Evolutionary conservation across 2,113 vertebrate species (phyloP).

Genomic region (Apodemus speciosus): DNA sequence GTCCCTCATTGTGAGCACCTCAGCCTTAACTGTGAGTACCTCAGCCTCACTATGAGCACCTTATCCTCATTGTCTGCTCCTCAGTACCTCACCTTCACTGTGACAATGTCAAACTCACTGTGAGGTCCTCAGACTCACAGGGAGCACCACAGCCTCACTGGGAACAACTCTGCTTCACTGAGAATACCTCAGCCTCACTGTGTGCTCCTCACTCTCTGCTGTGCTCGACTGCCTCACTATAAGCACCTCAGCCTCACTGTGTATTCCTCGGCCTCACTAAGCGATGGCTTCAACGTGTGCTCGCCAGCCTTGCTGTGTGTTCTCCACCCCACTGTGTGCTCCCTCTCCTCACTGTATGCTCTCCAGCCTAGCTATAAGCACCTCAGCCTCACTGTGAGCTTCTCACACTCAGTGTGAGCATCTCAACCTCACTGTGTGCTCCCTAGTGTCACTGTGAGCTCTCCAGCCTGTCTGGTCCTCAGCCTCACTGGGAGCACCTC

Average conservation of each 20-base stretch:
- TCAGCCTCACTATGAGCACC: too few relatives aligned
- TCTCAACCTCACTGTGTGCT: not conserved
- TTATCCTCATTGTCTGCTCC: too few relatives aligned
- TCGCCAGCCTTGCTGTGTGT: too few relatives aligned
- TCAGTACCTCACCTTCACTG: not conserved
- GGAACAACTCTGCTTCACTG: not conserved
- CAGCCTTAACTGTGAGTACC: too few relatives aligned
- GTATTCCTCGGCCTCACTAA: not conserved
- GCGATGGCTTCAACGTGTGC: not conserved
- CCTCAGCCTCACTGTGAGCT: too few relatives aligned
- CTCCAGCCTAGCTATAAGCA: too few relatives aligned
- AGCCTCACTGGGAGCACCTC: not conserved
- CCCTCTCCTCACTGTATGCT: too few relatives aligned
- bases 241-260: not conserved
- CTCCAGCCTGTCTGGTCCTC: too few relatives aligned
- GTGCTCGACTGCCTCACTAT: not conserved
- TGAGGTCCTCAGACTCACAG: not conserved
- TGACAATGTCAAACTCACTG: not conserved
- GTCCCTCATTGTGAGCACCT: not conserved
- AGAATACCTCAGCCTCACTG: not conserved
- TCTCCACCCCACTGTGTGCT: too few relatives aligned
- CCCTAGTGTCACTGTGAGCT: not conserved
- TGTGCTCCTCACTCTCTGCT: not conserved
- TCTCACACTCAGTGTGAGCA: not conserved
- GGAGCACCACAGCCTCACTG: not conserved